phyloP scores from a whole-genome alignment of 92 coral and sea anemone genomes.

The Plumapathes pennacea region DNA sequence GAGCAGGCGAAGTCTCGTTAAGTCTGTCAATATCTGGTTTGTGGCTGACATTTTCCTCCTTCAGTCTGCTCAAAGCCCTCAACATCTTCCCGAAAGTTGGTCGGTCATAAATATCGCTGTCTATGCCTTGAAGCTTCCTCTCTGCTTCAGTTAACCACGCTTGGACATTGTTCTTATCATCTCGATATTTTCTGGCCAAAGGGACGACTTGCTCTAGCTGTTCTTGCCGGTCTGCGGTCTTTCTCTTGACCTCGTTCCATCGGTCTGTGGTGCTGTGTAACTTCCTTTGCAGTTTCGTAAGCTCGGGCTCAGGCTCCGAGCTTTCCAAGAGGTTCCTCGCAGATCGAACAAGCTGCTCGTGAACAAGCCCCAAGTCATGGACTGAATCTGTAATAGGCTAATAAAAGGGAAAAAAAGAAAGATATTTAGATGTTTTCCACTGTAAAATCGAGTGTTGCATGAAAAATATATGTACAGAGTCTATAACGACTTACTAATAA shows the following conservation, averaged over 20 bases:
- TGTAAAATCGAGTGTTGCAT: no score
- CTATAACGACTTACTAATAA: no score
- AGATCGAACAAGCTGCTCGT: slow-evolving; percentile 78
- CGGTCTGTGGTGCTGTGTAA: slow-evolving; percentile 83
- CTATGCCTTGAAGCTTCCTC: slow-evolving; percentile 55
- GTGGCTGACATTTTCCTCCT: slow-evolving; percentile 73
- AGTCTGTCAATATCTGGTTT: slow-evolving; percentile 63
- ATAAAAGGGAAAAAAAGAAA: not conserved
- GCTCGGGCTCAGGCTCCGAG: slow-evolving; percentile 96
- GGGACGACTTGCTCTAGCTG: slow-evolving; percentile 85
- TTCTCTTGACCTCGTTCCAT: slow-evolving; percentile 72
- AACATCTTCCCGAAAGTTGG: slow-evolving; percentile 71
- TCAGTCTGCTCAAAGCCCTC: slow-evolving; percentile 51
- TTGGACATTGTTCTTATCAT: slow-evolving; percentile 66
- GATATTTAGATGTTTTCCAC: no score
- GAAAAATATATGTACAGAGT: no score
- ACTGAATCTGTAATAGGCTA: slow-evolving; percentile 82
- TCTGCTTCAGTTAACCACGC: slow-evolving; percentile 90
- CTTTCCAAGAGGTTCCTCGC: slow-evolving; percentile 77
- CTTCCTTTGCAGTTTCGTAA: slow-evolving; percentile 79
- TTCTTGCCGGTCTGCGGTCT: slow-evolving; percentile 80
- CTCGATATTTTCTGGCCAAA: slow-evolving; percentile 77
- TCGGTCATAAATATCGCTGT: slow-evolving; percentile 69
- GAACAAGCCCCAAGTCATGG: slow-evolving; percentile 76
- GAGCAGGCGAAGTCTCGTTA: slow-evolving; percentile 68